Conservation (phyloP, 2,888 invertebrate genomes). For the Sinhomidia bicolor region DNA sequence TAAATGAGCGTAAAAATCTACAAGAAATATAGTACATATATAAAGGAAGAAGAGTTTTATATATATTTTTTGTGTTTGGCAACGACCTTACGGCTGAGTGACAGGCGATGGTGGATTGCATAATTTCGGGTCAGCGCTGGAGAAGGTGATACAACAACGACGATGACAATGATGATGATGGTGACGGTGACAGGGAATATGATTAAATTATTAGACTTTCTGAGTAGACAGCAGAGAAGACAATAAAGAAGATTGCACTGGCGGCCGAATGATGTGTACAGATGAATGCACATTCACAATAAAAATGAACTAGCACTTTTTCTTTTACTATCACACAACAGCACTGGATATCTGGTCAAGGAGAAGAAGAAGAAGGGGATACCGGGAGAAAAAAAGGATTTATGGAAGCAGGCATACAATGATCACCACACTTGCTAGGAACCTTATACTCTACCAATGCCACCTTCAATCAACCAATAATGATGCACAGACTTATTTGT, state of each 20-base stretch:
- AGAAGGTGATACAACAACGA: neutral
- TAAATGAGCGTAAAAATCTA: neutral
- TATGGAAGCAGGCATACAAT: too few species aligned
- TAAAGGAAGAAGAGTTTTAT: neutral
- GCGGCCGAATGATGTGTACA: too few species aligned
- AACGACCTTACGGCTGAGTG: constrained; percentile 55
- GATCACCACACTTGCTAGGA: too few species aligned
- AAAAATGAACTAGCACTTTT: neutral
- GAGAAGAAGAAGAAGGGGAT: too few species aligned
- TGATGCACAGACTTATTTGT: too few species aligned
- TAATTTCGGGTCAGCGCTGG: constrained; percentile 18
- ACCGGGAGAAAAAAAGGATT: too few species aligned
- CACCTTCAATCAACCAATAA: too few species aligned
- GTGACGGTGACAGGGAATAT: neutral
- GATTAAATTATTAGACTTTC: constrained; percentile 5
- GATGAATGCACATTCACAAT: neutral
- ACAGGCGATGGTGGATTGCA: constrained; percentile 49
- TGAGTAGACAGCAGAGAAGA: too few species aligned
- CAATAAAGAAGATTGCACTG: too few species aligned
- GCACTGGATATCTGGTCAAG: neutral
- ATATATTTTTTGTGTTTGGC: constrained; percentile 39
- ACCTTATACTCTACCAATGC: too few species aligned
- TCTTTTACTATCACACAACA: neutral
- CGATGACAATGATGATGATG: neutral
- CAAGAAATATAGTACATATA: too few species aligned